These are phyloP conservation scores for Gortyna flavago DNA, from an alignment of 2,888 invertebrate species.

Conservation along the genomic window DNA sequence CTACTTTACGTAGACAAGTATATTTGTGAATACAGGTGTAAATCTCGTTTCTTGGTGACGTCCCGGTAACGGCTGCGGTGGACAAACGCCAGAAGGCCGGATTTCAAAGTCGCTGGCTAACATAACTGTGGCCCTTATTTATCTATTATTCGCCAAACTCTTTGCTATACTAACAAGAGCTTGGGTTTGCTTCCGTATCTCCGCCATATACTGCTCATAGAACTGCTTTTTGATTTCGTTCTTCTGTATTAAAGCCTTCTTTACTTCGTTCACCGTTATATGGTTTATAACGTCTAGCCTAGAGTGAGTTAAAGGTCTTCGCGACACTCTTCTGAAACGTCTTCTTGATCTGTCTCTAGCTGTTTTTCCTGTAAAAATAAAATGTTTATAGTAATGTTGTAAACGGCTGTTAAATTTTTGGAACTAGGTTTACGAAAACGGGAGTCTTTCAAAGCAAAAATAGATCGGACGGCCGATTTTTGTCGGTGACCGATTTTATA, in stretches of 20 bases:
- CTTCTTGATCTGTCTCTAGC: neutral
- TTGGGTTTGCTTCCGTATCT: conserved; percentile 26
- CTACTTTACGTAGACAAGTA: no score
- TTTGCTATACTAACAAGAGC: conserved; percentile 15
- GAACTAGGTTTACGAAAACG: no score
- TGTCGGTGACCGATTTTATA: neutral
- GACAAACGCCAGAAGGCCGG: neutral
- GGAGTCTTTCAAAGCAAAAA: neutral
- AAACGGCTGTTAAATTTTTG: neutral
- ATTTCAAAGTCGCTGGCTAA: neutral
- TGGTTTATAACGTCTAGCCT: neutral
- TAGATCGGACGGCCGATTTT: neutral
- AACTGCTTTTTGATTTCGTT: conserved; percentile 28
- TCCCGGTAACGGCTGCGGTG: neutral
- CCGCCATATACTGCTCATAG: conserved; percentile 4
- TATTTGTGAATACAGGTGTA: no score
- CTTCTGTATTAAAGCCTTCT: conserved; percentile 13
- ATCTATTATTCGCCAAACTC: neutral
- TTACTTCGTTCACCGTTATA: conserved; percentile 22
- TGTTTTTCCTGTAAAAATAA: neutral
- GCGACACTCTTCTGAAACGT: neutral
- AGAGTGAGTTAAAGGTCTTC: conserved; percentile 15
- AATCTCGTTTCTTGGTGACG: no score
- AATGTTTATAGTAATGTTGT: neutral
- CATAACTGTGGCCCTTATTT: neutral